Base-by-base conservation (phyloP, 2,113 vertebrate species). In the Euleptes europaea region DNA sequence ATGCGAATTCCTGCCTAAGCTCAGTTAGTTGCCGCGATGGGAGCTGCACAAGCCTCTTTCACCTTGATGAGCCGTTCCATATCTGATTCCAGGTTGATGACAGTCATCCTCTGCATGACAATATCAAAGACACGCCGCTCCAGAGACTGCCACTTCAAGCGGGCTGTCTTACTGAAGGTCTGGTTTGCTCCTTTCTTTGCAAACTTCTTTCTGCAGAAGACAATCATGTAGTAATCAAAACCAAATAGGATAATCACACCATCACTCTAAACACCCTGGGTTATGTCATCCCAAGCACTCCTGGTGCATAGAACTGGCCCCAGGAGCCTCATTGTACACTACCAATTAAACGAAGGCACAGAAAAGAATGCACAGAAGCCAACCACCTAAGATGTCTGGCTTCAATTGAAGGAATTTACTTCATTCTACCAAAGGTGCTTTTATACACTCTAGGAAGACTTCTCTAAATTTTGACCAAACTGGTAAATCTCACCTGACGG, bases 1-100 rank as follows among this genome's bases (percentile, higher is more conserved):
- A 3, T 10, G 44, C 21, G 57, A 38, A 13, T 3, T 72, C 3
- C 0, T 0, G 4, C 31, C 3, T 0, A 0, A 1, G 12, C 54
- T 0, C 0, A 42, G 54, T 1, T 13, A 3, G 31, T 0, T 8
- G 65, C n/a, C 15, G 28, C 65, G 78, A 33, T 54, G 49, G 67
- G 26, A 31, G 35, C 26, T 11, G 31, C n/a, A 9, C 33, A 60
- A 17, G 19, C 17, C 4, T 14, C 21, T 0, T 9, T 77, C 88
- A 98, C 98, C 97, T 98, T 98, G 91, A 99, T 98, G 66, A 99
- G 97, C 5, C 98, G 95, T 93, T 99, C 98, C 98, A 99, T 99
- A 95, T 99, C 98, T 0, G 98, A 97, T 93, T 99, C 98, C 19
- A 99, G 95, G 65, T 99, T 99, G 86, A 97, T 70, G 0, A 99